These are phyloP conservation scores for Pantala flavescens DNA, from an alignment of 1,140 invertebrate genomes.

Conservation along the genomic window DNA sequence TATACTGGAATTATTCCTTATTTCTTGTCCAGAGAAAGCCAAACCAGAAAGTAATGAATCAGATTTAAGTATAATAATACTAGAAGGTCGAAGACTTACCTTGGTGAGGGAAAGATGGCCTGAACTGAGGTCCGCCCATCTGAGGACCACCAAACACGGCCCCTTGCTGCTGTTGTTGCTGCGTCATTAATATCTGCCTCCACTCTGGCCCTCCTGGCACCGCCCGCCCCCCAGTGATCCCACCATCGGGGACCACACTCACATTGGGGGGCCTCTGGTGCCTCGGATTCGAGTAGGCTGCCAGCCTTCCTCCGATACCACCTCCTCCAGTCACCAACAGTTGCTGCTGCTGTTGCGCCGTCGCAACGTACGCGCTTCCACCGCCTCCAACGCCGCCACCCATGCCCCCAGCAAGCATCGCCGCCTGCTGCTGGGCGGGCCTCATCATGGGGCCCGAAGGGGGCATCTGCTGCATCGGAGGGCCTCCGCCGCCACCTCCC, in stretches of 20 bases:
- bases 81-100: neutral
- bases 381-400: neutral
- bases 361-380: neutral
- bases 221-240: constrained; percentile 20
- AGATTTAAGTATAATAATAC: no score
- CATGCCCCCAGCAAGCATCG: constrained; percentile 40
- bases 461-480: constrained; percentile 19
- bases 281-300: constrained; percentile 28
- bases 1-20: no score
- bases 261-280: constrained; percentile 41
- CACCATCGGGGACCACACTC: constrained; percentile 35
- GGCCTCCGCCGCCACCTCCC: constrained; percentile 34
- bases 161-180: constrained; percentile 37
- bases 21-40: no score
- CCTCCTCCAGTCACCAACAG: constrained; percentile 37
- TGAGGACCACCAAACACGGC: neutral
- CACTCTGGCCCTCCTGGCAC: constrained; percentile 38
- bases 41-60: no score
- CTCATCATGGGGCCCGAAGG: constrained; percentile 30
- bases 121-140: neutral
- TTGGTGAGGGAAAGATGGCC: neutral
- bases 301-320: constrained; percentile 31
- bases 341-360: constrained; percentile 16
- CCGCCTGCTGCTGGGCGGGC: constrained; percentile 44
- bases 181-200: constrained; percentile 59